Conservation (phyloP, 2,888 invertebrate species). For the Choristoneura rosaceana region DNA sequence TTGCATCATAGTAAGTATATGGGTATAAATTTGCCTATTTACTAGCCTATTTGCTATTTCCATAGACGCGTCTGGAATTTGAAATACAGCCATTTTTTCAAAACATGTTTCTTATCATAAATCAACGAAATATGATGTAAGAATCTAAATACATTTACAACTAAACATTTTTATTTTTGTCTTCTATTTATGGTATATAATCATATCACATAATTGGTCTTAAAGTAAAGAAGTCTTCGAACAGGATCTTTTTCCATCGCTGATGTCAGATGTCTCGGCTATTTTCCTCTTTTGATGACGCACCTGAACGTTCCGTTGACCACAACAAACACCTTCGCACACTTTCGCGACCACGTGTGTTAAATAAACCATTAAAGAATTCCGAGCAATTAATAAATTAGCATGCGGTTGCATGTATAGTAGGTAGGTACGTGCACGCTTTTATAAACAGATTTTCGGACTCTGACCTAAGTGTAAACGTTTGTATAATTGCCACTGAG, state of each 20-base stretch:
- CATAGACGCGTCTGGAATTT: not conserved
- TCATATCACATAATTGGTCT: not conserved
- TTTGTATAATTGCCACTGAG: not conserved
- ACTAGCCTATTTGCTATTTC: not conserved
- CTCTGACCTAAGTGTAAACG: not conserved
- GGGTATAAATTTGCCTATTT: not conserved
- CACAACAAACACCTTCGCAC: constrained; percentile 33
- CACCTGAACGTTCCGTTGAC: constrained; percentile 16
- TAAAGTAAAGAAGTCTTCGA: not conserved
- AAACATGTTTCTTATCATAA: not conserved
- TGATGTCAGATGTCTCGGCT: constrained; percentile 17
- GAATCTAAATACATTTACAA: no score
- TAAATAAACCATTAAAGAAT: constrained; percentile 32
- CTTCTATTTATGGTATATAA: not conserved
- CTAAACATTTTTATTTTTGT: no score
- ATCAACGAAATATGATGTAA: not conserved
- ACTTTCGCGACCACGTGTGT: constrained; percentile 28
- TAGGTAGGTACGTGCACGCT: constrained; percentile 2
- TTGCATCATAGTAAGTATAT: not conserved
- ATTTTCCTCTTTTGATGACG: constrained; percentile 36
- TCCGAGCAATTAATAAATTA: constrained; percentile 31
- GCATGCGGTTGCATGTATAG: constrained; percentile 19
- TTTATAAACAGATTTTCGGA: constrained; percentile 4
- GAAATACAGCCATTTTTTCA: constrained; percentile 10
- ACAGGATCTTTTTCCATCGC: constrained; percentile 5